Percentiles rank a stretch among this genome's conserved stretches.
phyloP scores from a whole-genome alignment of 2,888 invertebrate species.

The Pseudolycoriella hygida region DNA sequence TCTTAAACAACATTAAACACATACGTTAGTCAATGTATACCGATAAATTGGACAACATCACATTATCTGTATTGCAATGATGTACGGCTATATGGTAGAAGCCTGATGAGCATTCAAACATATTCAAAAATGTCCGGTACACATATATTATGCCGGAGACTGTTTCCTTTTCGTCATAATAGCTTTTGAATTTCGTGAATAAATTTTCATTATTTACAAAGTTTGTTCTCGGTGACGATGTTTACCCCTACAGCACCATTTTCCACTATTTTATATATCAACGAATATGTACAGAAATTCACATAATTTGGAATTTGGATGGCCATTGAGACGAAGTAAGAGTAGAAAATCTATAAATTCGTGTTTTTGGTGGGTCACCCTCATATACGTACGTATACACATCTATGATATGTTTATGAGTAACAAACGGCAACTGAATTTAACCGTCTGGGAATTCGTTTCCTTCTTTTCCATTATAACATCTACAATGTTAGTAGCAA shows the following conservation, averaged over 20 bases:
- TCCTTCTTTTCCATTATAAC: not conserved
- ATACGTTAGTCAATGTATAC: too few relatives aligned
- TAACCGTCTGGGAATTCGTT: slow-evolving; percentile 1
- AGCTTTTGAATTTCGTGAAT: not conserved
- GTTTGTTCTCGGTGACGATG: slow-evolving; percentile 1
- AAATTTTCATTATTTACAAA: slow-evolving; percentile 1
- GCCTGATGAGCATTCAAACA: too few relatives aligned
- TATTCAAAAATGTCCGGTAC: not conserved
- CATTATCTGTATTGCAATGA: too few relatives aligned
- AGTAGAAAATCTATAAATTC: too few relatives aligned
- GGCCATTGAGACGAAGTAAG: too few relatives aligned
- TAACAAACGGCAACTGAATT: not conserved
- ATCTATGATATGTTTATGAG: not conserved
- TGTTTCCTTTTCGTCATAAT: not conserved
- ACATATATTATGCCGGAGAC: not conserved
- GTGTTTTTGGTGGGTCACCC: too few relatives aligned
- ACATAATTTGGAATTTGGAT: not conserved
- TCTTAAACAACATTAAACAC: too few relatives aligned
- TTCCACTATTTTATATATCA: not conserved
- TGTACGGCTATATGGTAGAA: too few relatives aligned
- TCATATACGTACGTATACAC: not conserved
- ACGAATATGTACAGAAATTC: not conserved
- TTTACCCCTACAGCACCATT: not conserved
- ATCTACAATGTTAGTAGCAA: too few relatives aligned
- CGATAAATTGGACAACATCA: too few relatives aligned